Evolutionary conservation across 1,140 invertebrate genomes (phyloP), one percentile per base, ranked within the genome.

Genomic region (Drosophila willistoni): DNA sequence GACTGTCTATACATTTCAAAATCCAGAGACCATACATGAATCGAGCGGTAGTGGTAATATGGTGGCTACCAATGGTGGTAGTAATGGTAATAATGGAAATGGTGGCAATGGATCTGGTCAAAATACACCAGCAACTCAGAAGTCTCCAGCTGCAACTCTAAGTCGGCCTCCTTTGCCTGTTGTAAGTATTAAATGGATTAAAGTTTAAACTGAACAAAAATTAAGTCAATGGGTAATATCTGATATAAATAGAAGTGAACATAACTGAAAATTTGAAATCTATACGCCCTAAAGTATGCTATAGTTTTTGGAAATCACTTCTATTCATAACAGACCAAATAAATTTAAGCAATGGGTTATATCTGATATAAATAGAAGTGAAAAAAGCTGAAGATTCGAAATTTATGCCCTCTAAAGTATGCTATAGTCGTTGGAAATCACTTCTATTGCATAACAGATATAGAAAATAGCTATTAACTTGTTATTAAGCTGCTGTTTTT

Each of bases 1-100:
- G 13, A 97, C 96, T 71, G 96, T 97, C 7, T 97, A 98, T 86
- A 97, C 97, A 79, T 98, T 98, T 93, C 95, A 96, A 92, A 95
- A 95, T 72, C 95, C 95, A 17, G 94, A 95, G 71, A 91, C 91
- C 93, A 78, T 94, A 93, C 63, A 92, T 92, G 80, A 93, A 56
- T 86, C 80, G 17, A 66, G 61, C 63, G 36, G 36, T 13, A 79
- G 67, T 36, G 78, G 76, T 34, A 67, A 63, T 56, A 69, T 87
- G 3, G 64, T 36, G 34, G 22, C 59, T 13, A 25, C 56, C 2
- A 73, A 59, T 67, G 56, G 56, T 13, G 51, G 36, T 44, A 77
- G 74, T 54, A 64, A 73, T 14, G 44, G 68, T 54, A 62, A 54
- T 2, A 36, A 36, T 36, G 34, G 34, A 10, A 36, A 36, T 12